Evolutionary conservation across 2,888 invertebrate species (phyloP), one percentile per base, ranked within the genome.

Genomic region (Lasioglossum morio): DNA sequence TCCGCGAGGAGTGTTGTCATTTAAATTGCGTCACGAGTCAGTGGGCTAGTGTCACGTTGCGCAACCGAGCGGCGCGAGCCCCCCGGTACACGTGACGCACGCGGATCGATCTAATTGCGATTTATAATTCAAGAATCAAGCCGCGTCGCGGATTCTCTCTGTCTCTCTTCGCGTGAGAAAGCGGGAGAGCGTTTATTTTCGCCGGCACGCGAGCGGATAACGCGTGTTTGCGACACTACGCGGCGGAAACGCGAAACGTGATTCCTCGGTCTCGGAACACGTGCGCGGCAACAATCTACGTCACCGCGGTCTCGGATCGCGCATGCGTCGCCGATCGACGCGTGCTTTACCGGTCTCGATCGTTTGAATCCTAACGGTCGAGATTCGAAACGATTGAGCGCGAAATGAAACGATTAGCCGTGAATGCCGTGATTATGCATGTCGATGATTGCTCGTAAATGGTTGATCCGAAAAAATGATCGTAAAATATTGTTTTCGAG

Each of bases 231-330:
- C 30, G 69, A 69, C 37, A 34, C 30, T 69, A 0, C 23, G 43
- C 74, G 73, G 10, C 16, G 57, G 14, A 34, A 81, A 85, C 70
- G 74, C 40, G 74, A 78, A 87, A 84, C 87, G 82, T 83, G 86
- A 89, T 83, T 85, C 46, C 43, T 66, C 43, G 46, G 1, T 23
- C 30, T 30, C 23, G 30, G 3, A 16, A 88, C 87, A 87, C 88
- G 89, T 82, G 87, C 76, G 53, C 60, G 4, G 3, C 23, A 1
- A 12, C n/a, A 0, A 30, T 60, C 19, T 30, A 76, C 79, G 86
- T 89, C 88, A 81, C 23, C 87, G 74, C 77, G 66, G 48, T 16
- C 76, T 57, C 70, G 60, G 14, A 72, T 60, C 74, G 82, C 81
- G 79, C 74, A 30, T 73, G 73, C 87, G 81, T 30, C 74, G 23